Evolutionary conservation across 2,113 vertebrate genomes (phyloP).

Genomic region (Canis aureus): DNA sequence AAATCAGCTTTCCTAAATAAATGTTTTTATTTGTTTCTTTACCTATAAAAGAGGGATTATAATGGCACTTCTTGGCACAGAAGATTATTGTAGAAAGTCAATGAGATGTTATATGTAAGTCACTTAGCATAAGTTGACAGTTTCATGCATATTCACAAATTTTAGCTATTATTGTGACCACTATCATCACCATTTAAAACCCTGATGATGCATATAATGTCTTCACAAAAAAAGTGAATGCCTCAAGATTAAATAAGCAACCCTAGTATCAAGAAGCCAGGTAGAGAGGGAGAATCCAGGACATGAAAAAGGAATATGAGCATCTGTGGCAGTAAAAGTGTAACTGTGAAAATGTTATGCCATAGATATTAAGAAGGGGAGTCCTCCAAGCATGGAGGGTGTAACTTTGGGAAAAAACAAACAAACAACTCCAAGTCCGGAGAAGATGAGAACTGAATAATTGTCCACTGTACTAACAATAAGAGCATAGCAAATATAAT

Average conservation of each 20-base stretch:
- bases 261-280: neutral
- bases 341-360: neutral
- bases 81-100: neutral
- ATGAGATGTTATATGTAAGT: neutral
- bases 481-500: neutral
- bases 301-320: neutral
- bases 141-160: neutral
- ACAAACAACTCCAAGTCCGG: neutral
- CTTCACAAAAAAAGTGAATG: neutral
- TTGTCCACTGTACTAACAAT: neutral
- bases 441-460: neutral
- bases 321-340: no score
- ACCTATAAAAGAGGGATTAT: neutral
- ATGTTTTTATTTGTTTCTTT: neutral
- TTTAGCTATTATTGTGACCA: neutral
- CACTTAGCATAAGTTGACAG: neutral
- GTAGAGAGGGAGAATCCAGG: neutral
- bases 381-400: neutral
- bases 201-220: neutral
- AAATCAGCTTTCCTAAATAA: neutral
- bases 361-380: neutral
- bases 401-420: neutral
- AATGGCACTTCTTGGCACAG: neutral
- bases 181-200: neutral
- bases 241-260: neutral